A percentile compares a stretch with the other conserved stretches of the same genome.
phyloP scores from a whole-genome alignment of 2,797 vertebrate species.

The Mallotus villosus region DNA sequence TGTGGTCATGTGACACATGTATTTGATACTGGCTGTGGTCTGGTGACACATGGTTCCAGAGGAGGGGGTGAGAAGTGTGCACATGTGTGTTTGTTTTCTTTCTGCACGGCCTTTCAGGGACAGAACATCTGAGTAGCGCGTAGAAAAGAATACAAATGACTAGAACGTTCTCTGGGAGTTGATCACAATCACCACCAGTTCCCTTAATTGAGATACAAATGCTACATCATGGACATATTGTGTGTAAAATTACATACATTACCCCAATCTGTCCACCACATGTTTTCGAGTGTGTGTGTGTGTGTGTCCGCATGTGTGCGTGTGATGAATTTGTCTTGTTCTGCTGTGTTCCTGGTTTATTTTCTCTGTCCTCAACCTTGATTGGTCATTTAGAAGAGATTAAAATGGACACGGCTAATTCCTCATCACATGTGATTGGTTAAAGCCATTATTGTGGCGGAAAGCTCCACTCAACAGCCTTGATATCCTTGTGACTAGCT shows the following conservation, averaged over 20 bases:
- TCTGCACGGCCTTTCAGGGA: not conserved
- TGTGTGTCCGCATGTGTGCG: not conserved
- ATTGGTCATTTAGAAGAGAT: slow-evolving; percentile 1
- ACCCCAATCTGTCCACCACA: too few relatives aligned
- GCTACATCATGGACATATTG: too few relatives aligned
- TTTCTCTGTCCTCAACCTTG: not conserved
- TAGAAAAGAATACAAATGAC: too few relatives aligned
- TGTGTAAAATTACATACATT: too few relatives aligned
- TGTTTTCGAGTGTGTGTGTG: not conserved
- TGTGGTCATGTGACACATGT: too few relatives aligned
- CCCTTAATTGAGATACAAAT: too few relatives aligned
- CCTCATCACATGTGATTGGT: not conserved
- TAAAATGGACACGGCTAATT: slow-evolving; percentile 3
- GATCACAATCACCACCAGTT: too few relatives aligned
- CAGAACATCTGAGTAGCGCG: too few relatives aligned
- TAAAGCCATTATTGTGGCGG: slow-evolving; percentile 10
- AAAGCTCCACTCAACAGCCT: slow-evolving; percentile 20
- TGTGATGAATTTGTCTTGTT: slow-evolving; percentile 5
- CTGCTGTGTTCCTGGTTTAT: not conserved
- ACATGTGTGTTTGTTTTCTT: not conserved
- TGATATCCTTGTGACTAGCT: slow-evolving; percentile 13
- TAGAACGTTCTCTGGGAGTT: too few relatives aligned
- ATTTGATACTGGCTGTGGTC: too few relatives aligned
- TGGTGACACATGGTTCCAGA: not conserved
- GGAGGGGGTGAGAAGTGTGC: not conserved